Evolutionary conservation across 2,888 invertebrate species (phyloP).

Genomic region (Diarsia rubi): DNA sequence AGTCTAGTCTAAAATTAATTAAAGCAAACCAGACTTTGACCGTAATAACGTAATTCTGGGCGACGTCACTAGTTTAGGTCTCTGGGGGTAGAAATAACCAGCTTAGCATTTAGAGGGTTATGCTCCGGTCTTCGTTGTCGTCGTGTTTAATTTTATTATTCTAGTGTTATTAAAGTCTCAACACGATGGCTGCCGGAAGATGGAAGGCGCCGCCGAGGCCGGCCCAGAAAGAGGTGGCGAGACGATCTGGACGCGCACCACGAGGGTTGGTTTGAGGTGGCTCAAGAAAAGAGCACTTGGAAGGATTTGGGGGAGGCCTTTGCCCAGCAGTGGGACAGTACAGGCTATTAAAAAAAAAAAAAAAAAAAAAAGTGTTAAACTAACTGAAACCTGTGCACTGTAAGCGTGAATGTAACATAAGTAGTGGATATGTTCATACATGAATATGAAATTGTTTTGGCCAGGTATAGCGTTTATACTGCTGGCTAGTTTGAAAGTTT

Average conservation of each 20-base stretch:
- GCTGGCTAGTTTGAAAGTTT: neutral
- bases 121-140: conserved; percentile 38
- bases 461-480: neutral
- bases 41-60: conserved; percentile 77
- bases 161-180: too few relatives aligned
- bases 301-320: too few relatives aligned
- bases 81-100: conserved; percentile 63
- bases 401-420: conserved; percentile 6
- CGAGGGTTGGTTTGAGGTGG: too few relatives aligned
- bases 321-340: too few relatives aligned
- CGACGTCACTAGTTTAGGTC: conserved; percentile 68
- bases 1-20: conserved; percentile 76
- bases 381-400: conserved; percentile 1
- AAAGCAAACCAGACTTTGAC: conserved; percentile 74
- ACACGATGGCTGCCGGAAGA: too few relatives aligned
- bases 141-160: conserved; percentile 59
- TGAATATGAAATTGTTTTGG: conserved; percentile 27
- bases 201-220: too few relatives aligned
- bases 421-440: neutral
- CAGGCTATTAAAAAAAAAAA: too few relatives aligned
- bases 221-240: too few relatives aligned
- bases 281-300: too few relatives aligned
- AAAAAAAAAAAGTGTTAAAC: conserved; percentile 48
- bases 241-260: too few relatives aligned
- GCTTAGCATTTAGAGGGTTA: conserved; percentile 62